Evolutionary conservation across 2,797 vertebrate genomes (phyloP).

Genomic region (Poecilia picta): DNA sequence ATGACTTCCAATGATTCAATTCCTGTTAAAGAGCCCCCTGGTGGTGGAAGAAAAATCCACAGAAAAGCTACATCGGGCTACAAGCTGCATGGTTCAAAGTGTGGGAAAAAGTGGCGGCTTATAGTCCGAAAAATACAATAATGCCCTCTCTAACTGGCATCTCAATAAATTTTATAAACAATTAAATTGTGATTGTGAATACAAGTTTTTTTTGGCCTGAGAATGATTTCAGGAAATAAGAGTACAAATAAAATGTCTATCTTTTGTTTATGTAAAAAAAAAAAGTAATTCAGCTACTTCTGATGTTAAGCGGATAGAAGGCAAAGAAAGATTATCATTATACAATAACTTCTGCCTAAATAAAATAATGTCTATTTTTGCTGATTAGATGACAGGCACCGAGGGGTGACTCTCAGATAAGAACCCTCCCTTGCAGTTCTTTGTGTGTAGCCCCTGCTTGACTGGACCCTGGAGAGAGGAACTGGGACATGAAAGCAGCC

Average conservation of each 20-base stretch:
- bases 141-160: constrained; percentile 53
- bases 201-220: constrained; percentile 11
- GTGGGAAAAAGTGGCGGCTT: no score
- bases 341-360: constrained; percentile 54
- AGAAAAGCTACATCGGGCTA: no score
- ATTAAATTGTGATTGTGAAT: constrained; percentile 46
- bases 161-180: constrained; percentile 41
- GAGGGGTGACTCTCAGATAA: constrained; percentile 11
- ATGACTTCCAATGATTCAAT: no score
- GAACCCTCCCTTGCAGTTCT: constrained; percentile 2
- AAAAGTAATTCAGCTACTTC: constrained; percentile 35
- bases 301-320: constrained; percentile 40
- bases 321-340: constrained; percentile 43
- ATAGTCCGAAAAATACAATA: constrained; percentile 8
- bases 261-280: constrained; percentile 9
- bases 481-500: constrained; percentile 15
- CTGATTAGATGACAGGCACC: constrained; percentile 45
- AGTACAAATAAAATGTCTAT: constrained; percentile 7
- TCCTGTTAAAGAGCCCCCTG: no score
- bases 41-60: no score
- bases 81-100: no score
- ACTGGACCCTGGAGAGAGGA: constrained; percentile 13
- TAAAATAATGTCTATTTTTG: constrained; percentile 45
- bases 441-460: neutral
- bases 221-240: constrained; percentile 15